phyloP scores from a whole-genome alignment of 2,888 invertebrate genomes.

The Meiosimyza platycephala region DNA sequence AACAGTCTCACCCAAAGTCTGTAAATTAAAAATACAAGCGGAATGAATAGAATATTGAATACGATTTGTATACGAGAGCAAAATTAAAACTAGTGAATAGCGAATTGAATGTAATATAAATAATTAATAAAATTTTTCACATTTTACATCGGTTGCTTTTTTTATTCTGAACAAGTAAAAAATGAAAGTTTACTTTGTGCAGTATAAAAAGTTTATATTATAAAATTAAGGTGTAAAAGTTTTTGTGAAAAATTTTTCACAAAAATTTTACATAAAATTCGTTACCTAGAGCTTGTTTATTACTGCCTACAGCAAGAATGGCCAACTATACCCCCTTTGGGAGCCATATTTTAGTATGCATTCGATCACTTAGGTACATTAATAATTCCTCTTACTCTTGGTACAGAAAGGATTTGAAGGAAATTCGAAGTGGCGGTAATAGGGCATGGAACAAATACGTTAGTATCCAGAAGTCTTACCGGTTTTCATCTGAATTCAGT shows the following conservation, averaged over 20 bases:
- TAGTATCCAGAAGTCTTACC: too few species aligned
- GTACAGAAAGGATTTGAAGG: too few species aligned
- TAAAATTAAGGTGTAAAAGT: constrained; percentile 6
- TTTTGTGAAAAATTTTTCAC: not conserved
- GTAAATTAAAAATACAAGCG: constrained; percentile 42
- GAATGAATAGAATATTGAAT: constrained; percentile 16
- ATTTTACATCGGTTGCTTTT: constrained; percentile 21
- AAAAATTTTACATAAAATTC: not conserved
- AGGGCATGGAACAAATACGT: too few species aligned
- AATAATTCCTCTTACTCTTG: too few species aligned
- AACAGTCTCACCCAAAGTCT: constrained; percentile 61
- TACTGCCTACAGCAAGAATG: too few species aligned
- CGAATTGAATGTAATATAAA: constrained; percentile 12
- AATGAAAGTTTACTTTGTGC: constrained; percentile 19
- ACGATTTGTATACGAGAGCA: constrained; percentile 21
- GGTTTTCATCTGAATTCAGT: too few species aligned
- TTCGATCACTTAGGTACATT: too few species aligned
- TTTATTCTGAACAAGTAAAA: constrained; percentile 26
- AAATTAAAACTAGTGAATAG: constrained; percentile 22
- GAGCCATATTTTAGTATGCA: too few species aligned
- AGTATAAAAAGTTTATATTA: not conserved
- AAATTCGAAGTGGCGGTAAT: too few species aligned
- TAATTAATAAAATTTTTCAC: constrained; percentile 11
- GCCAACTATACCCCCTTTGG: too few species aligned
- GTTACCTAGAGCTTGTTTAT: too few species aligned